phyloP scores from a whole-genome alignment of 2,797 vertebrate species.

The Phrynocephalus vlangalii region DNA sequence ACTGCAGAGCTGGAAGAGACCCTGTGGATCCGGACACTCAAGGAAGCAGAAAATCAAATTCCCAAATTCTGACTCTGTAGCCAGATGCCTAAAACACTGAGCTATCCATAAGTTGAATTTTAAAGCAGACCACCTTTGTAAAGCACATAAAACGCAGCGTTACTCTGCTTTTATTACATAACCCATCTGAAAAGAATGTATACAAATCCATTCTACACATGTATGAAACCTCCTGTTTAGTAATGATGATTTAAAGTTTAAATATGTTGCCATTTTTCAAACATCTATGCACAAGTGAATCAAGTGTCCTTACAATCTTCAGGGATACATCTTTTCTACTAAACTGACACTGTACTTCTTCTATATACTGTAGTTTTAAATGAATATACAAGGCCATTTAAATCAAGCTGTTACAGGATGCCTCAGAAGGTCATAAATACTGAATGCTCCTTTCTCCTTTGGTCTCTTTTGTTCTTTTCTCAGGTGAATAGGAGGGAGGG shows the following conservation, averaged over 20 bases:
- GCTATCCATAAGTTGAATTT: not conserved
- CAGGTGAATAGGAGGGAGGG: constrained; percentile 6
- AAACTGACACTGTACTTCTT: not conserved
- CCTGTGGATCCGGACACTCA: too few species aligned
- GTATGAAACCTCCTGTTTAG: not conserved
- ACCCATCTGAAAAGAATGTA: not conserved
- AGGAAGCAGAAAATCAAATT: too few species aligned
- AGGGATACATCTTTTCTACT: not conserved
- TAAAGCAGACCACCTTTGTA: not conserved
- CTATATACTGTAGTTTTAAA: constrained; percentile 16
- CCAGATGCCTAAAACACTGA: too few species aligned
- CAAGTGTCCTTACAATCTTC: not conserved
- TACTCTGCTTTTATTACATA: not conserved
- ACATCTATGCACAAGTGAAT: not conserved
- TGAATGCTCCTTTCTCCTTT: constrained; percentile 15
- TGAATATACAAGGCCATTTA: constrained; percentile 31
- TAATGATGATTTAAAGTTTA: not conserved
- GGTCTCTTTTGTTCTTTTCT: constrained; percentile 12
- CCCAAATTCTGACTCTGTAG: too few species aligned
- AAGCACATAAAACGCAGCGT: not conserved
- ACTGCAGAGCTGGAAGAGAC: too few species aligned
- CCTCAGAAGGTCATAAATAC: constrained; percentile 23
- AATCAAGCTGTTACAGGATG: constrained; percentile 21
- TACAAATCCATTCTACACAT: not conserved
- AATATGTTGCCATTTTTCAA: not conserved